These are phyloP conservation scores for Drosophila pachea DNA, from an alignment of 1,140 invertebrate species.

Conservation along the genomic window DNA sequence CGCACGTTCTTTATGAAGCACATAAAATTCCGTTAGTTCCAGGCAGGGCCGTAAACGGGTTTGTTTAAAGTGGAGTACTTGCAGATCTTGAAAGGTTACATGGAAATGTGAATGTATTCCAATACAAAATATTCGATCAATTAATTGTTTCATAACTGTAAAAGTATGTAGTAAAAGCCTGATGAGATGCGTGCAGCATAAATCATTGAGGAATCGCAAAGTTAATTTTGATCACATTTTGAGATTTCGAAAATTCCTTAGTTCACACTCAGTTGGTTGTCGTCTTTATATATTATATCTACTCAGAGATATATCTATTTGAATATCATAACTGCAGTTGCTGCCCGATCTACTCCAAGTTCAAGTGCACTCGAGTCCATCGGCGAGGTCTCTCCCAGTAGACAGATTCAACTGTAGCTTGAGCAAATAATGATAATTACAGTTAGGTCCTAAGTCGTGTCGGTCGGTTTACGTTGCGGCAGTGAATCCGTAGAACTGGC, in stretches of 20 bases:
- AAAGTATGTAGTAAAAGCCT: too few species aligned
- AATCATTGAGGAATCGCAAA: too few species aligned
- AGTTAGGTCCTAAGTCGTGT: slow-evolving; percentile 8
- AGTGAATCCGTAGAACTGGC: slow-evolving; percentile 4
- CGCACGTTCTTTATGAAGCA: neutral
- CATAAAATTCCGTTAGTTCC: slow-evolving; percentile 7
- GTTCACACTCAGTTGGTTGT: too few species aligned
- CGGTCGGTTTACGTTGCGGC: neutral
- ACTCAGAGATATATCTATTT: too few species aligned
- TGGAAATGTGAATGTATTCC: too few species aligned
- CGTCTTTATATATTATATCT: too few species aligned
- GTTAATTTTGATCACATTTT: too few species aligned
- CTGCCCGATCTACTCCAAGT: neutral
- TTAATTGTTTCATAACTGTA: too few species aligned
- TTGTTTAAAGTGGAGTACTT: neutral
- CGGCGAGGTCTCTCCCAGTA: neutral
- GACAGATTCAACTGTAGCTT: slow-evolving; percentile 2
- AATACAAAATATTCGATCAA: too few species aligned
- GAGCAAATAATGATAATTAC: slow-evolving; percentile 13
- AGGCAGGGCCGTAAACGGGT: neutral
- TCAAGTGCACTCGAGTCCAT: slow-evolving; percentile 1
- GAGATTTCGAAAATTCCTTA: too few species aligned
- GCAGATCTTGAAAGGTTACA: too few species aligned
- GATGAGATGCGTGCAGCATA: too few species aligned
- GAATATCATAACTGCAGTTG: neutral